Conservation (phyloP, 1,140 invertebrate species). For the Scaptomyza hsui region DNA sequence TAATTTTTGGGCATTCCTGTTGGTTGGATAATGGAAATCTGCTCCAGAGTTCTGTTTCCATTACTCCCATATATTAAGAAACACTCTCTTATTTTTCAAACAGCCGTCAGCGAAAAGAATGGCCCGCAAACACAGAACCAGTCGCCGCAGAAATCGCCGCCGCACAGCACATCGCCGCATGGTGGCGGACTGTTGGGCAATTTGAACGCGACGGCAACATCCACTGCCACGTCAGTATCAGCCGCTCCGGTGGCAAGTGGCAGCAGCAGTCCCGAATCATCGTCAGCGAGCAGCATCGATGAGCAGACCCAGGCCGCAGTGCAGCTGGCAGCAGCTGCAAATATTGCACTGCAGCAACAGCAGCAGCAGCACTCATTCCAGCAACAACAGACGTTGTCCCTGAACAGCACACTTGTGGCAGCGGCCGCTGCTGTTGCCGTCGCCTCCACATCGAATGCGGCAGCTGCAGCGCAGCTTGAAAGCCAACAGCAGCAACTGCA, state of each 20-base stretch:
- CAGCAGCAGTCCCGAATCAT: slow-evolving; percentile 61
- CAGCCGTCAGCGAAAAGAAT: slow-evolving; percentile 81
- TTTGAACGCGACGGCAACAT: slow-evolving; percentile 71
- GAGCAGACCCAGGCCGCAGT: slow-evolving; percentile 71
- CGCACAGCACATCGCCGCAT: slow-evolving; percentile 69
- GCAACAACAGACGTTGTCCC: slow-evolving; percentile 61
- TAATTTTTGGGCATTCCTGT: too few relatives aligned
- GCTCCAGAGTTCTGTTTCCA: too few relatives aligned
- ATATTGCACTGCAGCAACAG: slow-evolving; percentile 71
- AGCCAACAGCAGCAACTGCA: slow-evolving; percentile 54
- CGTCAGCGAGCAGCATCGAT: slow-evolving; percentile 32
- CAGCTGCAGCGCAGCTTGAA: slow-evolving; percentile 53
- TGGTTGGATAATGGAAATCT: too few relatives aligned
- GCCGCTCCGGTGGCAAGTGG: slow-evolving; percentile 56
- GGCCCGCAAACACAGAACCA: slow-evolving; percentile 70
- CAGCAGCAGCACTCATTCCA: slow-evolving; percentile 65
- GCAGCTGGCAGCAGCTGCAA: slow-evolving; percentile 69
- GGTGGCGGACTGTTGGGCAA: slow-evolving; percentile 62
- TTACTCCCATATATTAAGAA: too few relatives aligned
- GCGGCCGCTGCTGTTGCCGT: slow-evolving; percentile 60
- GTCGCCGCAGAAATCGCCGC: slow-evolving; percentile 71
- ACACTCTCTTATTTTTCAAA: neutral
- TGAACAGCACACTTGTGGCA: slow-evolving; percentile 59
- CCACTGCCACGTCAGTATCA: slow-evolving; percentile 64
- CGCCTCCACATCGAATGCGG: slow-evolving; percentile 57